Evolutionary conservation across 2,888 invertebrate genomes (phyloP).

Genomic region (Tillus elongatus): DNA sequence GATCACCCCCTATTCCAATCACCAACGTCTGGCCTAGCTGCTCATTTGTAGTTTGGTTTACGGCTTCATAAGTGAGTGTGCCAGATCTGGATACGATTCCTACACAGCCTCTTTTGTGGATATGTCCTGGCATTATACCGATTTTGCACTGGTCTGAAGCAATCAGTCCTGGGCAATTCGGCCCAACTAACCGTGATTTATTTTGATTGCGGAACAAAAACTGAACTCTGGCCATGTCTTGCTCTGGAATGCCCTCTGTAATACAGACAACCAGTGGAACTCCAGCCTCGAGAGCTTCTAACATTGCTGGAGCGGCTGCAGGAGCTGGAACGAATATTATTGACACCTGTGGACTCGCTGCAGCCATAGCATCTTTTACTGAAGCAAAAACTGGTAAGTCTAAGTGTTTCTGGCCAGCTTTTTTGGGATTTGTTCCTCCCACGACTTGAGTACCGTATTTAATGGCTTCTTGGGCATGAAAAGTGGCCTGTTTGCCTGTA

Average conservation of each 20-base stretch:
- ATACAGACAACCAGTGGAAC: constrained; percentile 70
- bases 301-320: constrained; percentile 58
- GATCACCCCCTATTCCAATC: constrained; percentile 75
- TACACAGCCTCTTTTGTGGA: constrained; percentile 62
- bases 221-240: constrained; percentile 77
- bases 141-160: constrained; percentile 70
- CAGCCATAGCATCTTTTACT: constrained; percentile 57
- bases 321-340: constrained; percentile 74
- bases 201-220: constrained; percentile 51
- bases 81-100: constrained; percentile 63
- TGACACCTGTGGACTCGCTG: constrained; percentile 60
- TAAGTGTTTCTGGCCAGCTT: constrained; percentile 73
- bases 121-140: constrained; percentile 69
- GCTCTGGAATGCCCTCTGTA: constrained; percentile 40
- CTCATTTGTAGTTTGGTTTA: constrained; percentile 59
- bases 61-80: constrained; percentile 70
- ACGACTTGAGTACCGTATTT: constrained; percentile 77
- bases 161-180: constrained; percentile 76
- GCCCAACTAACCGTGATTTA: constrained; percentile 68
- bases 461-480: constrained; percentile 61
- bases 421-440: constrained; percentile 70
- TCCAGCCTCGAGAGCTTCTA: constrained; percentile 68
- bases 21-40: constrained; percentile 90
- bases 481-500: constrained; percentile 67
- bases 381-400: constrained; percentile 56